Percentiles rank a stretch among this genome's conserved stretches.
These are phyloP conservation scores for Staurois parvus DNA, from an alignment of 2,797 vertebrate genomes.

Conservation along the genomic window DNA sequence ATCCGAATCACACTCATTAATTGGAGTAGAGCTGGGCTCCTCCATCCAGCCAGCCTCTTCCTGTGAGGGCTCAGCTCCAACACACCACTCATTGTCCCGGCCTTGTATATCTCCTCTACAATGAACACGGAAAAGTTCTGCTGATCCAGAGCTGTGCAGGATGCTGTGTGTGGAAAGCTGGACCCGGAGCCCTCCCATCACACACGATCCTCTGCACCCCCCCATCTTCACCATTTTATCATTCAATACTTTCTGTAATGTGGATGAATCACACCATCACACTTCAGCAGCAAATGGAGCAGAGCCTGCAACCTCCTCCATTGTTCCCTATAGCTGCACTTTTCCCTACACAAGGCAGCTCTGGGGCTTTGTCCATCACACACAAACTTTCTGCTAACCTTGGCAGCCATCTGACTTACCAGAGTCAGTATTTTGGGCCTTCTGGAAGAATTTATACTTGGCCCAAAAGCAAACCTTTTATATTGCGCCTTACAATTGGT, in stretches of 20 bases:
- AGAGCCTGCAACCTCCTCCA: neutral
- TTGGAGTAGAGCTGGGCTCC: neutral
- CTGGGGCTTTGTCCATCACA: too few species aligned
- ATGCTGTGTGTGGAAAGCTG: neutral
- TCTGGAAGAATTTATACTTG: too few species aligned
- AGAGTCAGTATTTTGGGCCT: too few species aligned
- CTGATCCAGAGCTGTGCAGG: neutral
- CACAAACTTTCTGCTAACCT: too few species aligned
- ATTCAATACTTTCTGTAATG: neutral
- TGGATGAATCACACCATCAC: conserved; percentile 6
- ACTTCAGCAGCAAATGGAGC: conserved; percentile 11
- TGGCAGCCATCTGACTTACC: too few species aligned
- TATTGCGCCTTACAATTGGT: too few species aligned
- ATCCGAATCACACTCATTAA: conserved; percentile 12
- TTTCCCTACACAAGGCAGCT: neutral
- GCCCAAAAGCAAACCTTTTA: too few species aligned
- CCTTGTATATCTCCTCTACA: too few species aligned
- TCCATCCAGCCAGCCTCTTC: neutral
- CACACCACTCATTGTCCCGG: too few species aligned
- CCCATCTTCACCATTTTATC: conserved; percentile 33
- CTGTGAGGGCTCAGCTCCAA: too few species aligned
- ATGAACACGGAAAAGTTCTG: neutral
- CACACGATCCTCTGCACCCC: neutral
- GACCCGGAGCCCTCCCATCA: too few species aligned
- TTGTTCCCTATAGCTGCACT: neutral